Evolutionary conservation across 2,113 vertebrate species (phyloP).

Genomic region (Girardinichthys multiradiatus): DNA sequence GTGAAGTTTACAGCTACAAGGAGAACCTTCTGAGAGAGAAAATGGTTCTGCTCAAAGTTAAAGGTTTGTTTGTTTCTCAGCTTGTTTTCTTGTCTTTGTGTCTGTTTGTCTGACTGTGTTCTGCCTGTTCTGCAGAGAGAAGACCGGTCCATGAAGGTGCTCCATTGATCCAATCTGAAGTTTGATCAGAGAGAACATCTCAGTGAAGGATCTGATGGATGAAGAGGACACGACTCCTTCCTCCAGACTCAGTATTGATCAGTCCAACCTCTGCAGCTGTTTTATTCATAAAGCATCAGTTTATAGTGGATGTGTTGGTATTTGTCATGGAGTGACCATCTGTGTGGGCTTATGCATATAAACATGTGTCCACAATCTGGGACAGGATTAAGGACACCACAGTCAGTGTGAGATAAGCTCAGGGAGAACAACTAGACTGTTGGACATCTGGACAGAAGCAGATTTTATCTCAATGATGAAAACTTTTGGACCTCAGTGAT

Average conservation of each 20-base stretch:
- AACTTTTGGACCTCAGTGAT: too few species aligned
- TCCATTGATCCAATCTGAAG: background rate
- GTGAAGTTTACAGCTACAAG: background rate
- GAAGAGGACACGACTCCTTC: background rate
- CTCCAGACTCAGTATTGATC: background rate
- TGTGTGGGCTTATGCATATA: too few species aligned
- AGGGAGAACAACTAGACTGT: too few species aligned
- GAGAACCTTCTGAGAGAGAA: background rate
- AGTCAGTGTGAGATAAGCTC: too few species aligned
- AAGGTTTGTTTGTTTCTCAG: background rate
- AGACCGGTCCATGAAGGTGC: background rate
- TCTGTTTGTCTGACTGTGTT: background rate
- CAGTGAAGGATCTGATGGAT: background rate
- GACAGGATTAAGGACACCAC: too few species aligned
- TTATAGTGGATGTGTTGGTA: too few species aligned
- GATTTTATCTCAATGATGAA: too few species aligned
- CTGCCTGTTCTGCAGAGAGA: background rate
- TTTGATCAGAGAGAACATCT: background rate
- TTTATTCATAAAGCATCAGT: too few species aligned
- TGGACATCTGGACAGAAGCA: too few species aligned
- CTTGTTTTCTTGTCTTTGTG: background rate
- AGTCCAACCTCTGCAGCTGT: too few species aligned
- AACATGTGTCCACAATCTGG: too few species aligned
- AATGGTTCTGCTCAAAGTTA: background rate
- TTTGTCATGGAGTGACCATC: too few species aligned